Evolutionary conservation across 2,797 vertebrate genomes (phyloP).

Genomic region (Spinibarbus caldwelli): DNA sequence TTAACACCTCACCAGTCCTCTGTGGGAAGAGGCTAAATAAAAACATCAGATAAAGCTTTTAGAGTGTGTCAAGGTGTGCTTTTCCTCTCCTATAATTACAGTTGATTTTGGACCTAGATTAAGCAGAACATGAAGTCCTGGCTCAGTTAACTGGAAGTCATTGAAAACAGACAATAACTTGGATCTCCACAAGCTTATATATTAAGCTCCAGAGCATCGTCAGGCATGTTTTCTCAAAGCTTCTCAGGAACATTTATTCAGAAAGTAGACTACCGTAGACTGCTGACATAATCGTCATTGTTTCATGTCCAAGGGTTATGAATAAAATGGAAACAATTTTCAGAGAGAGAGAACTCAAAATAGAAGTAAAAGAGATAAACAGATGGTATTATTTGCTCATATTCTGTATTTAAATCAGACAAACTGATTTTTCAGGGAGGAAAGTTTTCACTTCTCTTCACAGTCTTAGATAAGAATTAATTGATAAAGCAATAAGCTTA

Average conservation of each 20-base stretch:
- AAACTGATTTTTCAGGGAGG: neutral
- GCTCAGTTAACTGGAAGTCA: slow-evolving; percentile 66
- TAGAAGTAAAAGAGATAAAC: neutral
- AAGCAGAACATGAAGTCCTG: slow-evolving; percentile 52
- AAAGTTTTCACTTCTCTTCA: neutral
- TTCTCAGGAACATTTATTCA: neutral
- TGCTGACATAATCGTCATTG: neutral
- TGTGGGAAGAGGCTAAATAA: slow-evolving; percentile 1
- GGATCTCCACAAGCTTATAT: slow-evolving; percentile 51
- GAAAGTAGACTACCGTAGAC: neutral
- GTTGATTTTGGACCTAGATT: slow-evolving; percentile 50
- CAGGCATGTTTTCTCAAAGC: slow-evolving; percentile 9
- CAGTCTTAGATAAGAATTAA: slow-evolving; percentile 5
- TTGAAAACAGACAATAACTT: slow-evolving; percentile 58
- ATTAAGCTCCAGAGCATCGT: slow-evolving; percentile 41
- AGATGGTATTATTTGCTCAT: neutral
- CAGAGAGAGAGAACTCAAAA: neutral
- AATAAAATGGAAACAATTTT: neutral
- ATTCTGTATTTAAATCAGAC: neutral
- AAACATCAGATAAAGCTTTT: slow-evolving; percentile 42
- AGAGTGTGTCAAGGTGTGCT: slow-evolving; percentile 41
- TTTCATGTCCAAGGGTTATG: neutral
- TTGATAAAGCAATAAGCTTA: neutral
- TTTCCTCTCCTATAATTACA: slow-evolving; percentile 47
- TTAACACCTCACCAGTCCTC: neutral